Base-by-base conservation (phyloP, 1,140 invertebrate species). In the Belonocnema kinseyi region DNA sequence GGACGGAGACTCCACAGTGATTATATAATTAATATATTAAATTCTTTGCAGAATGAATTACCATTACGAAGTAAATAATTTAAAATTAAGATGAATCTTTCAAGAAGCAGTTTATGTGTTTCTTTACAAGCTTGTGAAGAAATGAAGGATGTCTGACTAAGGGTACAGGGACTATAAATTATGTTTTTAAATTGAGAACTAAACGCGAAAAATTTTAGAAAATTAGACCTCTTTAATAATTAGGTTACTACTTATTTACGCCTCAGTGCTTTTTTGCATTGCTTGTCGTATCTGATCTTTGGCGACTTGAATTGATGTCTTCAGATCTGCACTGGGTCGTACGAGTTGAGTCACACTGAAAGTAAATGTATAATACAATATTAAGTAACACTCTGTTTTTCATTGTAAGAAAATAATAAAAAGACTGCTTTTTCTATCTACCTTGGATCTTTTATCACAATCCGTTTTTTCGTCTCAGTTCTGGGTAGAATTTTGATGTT, bases 1-100 rank as follows among this genome's bases (percentile, higher is more conserved):
- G 90, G 90, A 91, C 79, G 51, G 83, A 3, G 85, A 91, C 71
- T 85, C 82, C 14, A 88, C 90, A 11, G 53, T 91, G 54, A 72
- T 91, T 50, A 91, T 91, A 79, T 89, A 61, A 75, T 26, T 75
- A 17, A 74, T 50, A 14, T 58, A 56, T 58, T 0, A 11, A 56
- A 54, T 21, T 4, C 12, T 17, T 33, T 58, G 14, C 40, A 77
- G 0, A 33, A 74, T 66, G 73, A 66, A 66, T 53, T 58, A 4
- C 7, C 52, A 12, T 17, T 53, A 50, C 40, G 58, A 82, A 72
- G 46, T 70, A 72, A 19, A 66, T 33, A 56, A 51, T 70, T 53
- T 17, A 16, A 73, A 21, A 71, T 21, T 54, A 33, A 51, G n/a
- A 7, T 26, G n/a, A 72, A 50, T 52, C 16, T 73, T 77, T 73